Evolutionary conservation across 2,797 vertebrate species (phyloP), one percentile per base, ranked within the genome.

Genomic region (Galagoides demidoff): DNA sequence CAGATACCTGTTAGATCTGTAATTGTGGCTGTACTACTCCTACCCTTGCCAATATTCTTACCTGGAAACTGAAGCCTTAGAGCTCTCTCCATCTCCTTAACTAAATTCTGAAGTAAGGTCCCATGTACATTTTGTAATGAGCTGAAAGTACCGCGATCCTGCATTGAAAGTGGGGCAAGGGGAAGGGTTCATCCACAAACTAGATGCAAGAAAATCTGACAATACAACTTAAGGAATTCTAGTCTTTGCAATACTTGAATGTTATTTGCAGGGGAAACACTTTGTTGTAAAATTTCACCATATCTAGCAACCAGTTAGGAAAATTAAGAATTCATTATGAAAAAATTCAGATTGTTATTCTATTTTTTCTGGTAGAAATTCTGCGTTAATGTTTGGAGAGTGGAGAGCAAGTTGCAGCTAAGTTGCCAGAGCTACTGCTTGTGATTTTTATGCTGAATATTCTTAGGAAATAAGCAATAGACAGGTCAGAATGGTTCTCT

Each of bases 171-270:
- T 52, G 49, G 49, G 14, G 49, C 49, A 52, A 52, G 49, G 49
- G 49, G 11, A 52, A 14, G 3, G 1, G 2, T 14, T 64, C 22
- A 4, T 12, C 5, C 19, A 94, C 85, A 55, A 0, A 5, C 0
- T 37, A 43, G 5, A 45, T 39, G 4, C 23, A 93, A 68, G 1
- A 73, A 66, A 1, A 0, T 70, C 5, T 64, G 31, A 23, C 1
- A 73, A 3, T 1, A 0, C 0, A 43, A 16, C 9, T 63, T 73
- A 27, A 59, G 5, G 10, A 34, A 57, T 43, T 63, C 31, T 29
- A 34, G 7, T 0, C 3, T 22, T 57, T 25, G 3, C 3, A n/a
- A 8, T 29, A 61, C 0, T 49, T 39, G 31, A 45, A 2, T 0
- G 10, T 12, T 2, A 6, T 76, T 61, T 66, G 4, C 9, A 66